phyloP scores from a whole-genome alignment of 1,140 invertebrate species.

The Lamellibrachia luymesi region DNA sequence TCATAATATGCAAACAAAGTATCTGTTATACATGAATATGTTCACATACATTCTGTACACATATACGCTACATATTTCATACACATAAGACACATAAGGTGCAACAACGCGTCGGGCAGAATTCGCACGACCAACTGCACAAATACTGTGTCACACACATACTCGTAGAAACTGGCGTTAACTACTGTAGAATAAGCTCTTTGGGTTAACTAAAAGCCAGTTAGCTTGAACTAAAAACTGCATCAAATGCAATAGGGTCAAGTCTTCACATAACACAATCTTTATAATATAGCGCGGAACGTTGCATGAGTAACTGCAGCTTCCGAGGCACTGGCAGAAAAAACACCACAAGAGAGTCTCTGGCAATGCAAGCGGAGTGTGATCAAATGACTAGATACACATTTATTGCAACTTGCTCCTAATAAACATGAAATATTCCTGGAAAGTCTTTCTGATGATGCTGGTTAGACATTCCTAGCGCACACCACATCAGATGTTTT shows the following conservation, averaged over 20 bases:
- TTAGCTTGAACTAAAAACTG: not conserved
- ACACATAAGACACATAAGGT: not conserved
- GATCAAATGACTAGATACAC: not conserved
- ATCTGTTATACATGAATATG: constrained; percentile 1
- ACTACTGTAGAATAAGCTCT: not conserved
- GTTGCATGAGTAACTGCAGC: not conserved
- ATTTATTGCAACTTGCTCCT: not conserved
- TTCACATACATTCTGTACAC: not conserved
- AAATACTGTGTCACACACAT: not conserved
- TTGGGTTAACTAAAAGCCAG: constrained; percentile 4
- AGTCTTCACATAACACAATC: not conserved
- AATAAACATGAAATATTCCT: not conserved
- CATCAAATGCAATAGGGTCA: not conserved
- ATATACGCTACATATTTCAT: not conserved
- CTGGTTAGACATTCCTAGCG: not conserved
- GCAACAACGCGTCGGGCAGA: not conserved
- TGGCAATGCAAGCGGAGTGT: not conserved
- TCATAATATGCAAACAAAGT: not conserved
- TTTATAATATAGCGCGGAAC: not conserved
- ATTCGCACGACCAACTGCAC: not conserved
- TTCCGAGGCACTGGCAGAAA: not conserved
- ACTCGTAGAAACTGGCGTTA: not conserved
- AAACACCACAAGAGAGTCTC: not conserved
- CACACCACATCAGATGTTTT: not conserved
- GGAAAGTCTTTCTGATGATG: not conserved